phyloP scores from a whole-genome alignment of 2,113 vertebrate genomes.

The Rhinoderma darwinii region DNA sequence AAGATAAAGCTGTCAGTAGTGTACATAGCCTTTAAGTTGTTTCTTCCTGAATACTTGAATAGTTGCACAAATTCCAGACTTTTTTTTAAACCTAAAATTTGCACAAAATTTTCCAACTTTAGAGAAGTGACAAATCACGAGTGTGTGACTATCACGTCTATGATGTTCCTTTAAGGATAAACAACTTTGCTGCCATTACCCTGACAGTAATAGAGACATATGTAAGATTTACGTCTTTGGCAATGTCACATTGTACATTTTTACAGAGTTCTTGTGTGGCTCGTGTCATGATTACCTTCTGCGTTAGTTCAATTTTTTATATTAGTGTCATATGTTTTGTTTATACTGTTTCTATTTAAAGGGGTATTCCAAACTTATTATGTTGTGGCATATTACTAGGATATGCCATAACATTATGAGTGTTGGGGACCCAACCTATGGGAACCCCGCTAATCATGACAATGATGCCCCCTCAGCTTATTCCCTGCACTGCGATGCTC shows the following conservation, averaged over 20 bases:
- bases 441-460: no score
- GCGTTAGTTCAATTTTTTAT: background rate
- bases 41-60: background rate
- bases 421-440: no score
- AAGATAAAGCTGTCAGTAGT: no score
- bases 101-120: background rate
- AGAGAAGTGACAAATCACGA: background rate
- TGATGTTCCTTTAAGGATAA: background rate
- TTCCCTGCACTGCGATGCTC: no score
- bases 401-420: no score
- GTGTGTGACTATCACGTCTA: no score
- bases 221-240: background rate
- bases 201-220: background rate
- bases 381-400: no score
- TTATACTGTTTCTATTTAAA: background rate
- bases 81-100: constrained; percentile 2
- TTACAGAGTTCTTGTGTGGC: background rate
- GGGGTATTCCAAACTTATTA: no score
- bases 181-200: background rate
- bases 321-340: background rate
- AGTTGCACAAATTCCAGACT: background rate
- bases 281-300: background rate
- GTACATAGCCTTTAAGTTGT: no score
- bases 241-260: background rate
- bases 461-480: no score